Conservation (phyloP, 1,140 invertebrate genomes). For the Holotrichia oblita region DNA sequence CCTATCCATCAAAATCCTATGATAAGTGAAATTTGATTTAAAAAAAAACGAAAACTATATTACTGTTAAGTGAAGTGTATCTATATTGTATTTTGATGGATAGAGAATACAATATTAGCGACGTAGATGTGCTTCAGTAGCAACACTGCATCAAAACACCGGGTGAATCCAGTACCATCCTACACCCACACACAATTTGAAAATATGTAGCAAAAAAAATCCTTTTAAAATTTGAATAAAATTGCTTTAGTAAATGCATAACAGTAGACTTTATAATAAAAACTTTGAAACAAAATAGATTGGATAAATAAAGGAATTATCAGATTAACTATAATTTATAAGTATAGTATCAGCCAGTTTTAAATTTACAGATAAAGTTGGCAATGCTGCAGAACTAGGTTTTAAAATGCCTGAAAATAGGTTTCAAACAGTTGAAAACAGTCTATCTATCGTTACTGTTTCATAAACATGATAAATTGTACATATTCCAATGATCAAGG, state of each 20-base stretch:
- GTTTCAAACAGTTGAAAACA: too few relatives aligned
- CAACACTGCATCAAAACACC: conserved; percentile 60
- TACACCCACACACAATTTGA: conserved; percentile 57
- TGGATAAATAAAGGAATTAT: too few relatives aligned
- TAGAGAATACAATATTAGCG: conserved; percentile 50
- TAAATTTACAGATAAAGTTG: too few relatives aligned
- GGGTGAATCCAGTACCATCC: conserved; percentile 58
- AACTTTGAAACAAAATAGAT: not conserved
- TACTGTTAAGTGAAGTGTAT: conserved; percentile 42
- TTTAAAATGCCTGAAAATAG: too few relatives aligned
- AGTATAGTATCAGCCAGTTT: too few relatives aligned
- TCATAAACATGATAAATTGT: too few relatives aligned
- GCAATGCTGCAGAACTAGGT: too few relatives aligned
- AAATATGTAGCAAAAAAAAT: conserved; percentile 51
- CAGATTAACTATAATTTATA: too few relatives aligned
- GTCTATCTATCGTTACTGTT: too few relatives aligned
- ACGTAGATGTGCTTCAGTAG: conserved; percentile 59
- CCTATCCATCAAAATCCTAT: conserved; percentile 46
- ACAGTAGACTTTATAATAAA: conserved; percentile 5
- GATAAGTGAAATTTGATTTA: conserved; percentile 41
- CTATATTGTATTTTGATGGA: conserved; percentile 47
- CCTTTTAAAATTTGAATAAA: not conserved
- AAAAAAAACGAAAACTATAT: not conserved
- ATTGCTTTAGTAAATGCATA: not conserved
- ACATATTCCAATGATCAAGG: too few relatives aligned